These are phyloP conservation scores for Toxotes lorentzi DNA, from an alignment of 2,797 vertebrate species.

Conservation along the genomic window DNA sequence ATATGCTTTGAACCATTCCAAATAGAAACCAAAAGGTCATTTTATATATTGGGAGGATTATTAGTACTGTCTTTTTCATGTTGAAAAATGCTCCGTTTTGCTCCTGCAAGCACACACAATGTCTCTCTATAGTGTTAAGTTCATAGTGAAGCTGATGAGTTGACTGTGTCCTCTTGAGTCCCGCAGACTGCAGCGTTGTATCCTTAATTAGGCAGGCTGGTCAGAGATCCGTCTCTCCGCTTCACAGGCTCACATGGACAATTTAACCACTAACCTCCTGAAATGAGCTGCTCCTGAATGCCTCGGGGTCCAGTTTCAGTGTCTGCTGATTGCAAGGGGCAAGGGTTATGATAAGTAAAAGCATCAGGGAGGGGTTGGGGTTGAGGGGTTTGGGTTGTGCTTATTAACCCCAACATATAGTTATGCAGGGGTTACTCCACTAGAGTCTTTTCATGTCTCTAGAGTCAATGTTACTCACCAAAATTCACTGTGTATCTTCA, in stretches of 20 bases:
- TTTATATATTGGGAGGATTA: neutral
- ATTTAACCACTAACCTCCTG: constrained; percentile 89
- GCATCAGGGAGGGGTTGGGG: constrained; percentile 40
- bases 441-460: neutral
- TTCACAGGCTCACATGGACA: constrained; percentile 87
- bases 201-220: constrained; percentile 86
- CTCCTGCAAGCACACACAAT: neutral
- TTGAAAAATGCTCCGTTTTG: neutral
- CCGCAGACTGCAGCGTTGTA: constrained; percentile 53
- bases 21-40: neutral
- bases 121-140: constrained; percentile 1
- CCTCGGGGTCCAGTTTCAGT: constrained; percentile 84
- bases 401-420: constrained; percentile 36
- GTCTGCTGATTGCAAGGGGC: constrained; percentile 68
- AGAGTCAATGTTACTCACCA: neutral
- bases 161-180: constrained; percentile 46
- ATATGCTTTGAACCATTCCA: neutral
- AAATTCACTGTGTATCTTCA: neutral
- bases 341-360: constrained; percentile 80
- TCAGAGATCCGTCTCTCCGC: constrained; percentile 77
- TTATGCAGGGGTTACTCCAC: neutral
- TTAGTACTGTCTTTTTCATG: neutral
- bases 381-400: neutral
- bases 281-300: constrained; percentile 86
- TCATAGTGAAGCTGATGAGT: neutral